Conservation (phyloP, 2,113 vertebrate species). For the Apteryx owenii region DNA sequence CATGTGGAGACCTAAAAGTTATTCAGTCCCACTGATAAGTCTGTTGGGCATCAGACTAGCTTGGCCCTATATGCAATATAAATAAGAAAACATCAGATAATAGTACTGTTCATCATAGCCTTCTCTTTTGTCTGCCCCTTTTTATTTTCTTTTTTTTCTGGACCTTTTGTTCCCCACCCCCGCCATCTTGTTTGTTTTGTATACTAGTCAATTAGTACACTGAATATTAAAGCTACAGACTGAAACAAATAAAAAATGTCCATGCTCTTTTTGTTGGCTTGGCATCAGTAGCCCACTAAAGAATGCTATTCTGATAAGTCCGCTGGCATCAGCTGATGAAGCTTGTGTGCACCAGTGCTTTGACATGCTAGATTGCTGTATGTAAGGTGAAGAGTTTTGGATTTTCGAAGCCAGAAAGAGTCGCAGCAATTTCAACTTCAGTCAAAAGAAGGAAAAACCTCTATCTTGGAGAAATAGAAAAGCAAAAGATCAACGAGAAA, state of each 20-base stretch:
- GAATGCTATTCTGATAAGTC: not conserved
- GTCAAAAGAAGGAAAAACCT: not conserved
- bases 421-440: not conserved
- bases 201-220: not conserved
- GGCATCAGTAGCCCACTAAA: not conserved
- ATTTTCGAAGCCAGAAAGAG: not conserved
- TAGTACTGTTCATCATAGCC: not conserved
- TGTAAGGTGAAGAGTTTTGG: not conserved
- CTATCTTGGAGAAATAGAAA: not conserved
- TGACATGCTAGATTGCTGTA: not conserved
- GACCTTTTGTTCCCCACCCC: not conserved
- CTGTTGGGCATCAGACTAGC: not conserved
- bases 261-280: not conserved
- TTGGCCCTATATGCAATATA: not conserved
- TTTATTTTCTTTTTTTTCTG: not conserved
- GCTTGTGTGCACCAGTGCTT: not conserved
- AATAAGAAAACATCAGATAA: not conserved
- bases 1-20: not conserved
- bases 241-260: not conserved
- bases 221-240: not conserved
- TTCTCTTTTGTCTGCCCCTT: not conserved
- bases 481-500: not conserved
- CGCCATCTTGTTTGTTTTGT: rapidly evolving
- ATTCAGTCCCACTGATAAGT: not conserved
- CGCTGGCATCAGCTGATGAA: not conserved